Conservation (phyloP, 2,888 invertebrate genomes). For the Ornithoptera priamus region DNA sequence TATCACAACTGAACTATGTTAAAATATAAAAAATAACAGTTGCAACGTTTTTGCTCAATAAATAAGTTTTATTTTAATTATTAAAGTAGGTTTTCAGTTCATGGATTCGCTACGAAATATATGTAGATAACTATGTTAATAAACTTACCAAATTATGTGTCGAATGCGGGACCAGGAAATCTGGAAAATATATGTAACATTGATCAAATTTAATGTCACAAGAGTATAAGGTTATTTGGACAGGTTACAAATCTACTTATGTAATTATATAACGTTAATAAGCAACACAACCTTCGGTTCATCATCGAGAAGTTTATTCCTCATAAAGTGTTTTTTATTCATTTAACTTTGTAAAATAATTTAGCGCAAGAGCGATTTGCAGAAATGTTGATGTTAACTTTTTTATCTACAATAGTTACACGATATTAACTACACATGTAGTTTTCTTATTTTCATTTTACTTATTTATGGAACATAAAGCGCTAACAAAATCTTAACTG, state of each 20-base stretch:
- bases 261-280: background rate
- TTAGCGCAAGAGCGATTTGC: no score
- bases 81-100: constrained; percentile 8
- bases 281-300: background rate
- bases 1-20: background rate
- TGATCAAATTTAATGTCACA: constrained; percentile 23
- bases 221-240: constrained; percentile 20
- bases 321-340: background rate
- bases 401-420: no score
- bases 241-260: constrained; percentile 12
- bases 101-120: constrained; percentile 6
- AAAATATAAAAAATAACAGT: background rate
- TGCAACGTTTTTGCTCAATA: background rate
- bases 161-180: constrained; percentile 27
- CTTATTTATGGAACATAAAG: no score
- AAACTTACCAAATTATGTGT: constrained; percentile 27
- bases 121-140: constrained; percentile 8
- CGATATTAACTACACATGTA: no score
- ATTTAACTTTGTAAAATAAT: background rate
- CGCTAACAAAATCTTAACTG: no score
- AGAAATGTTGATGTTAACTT: no score
- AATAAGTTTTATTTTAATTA: constrained; percentile 11
- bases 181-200: constrained; percentile 24
- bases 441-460: no score
- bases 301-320: background rate